Evolutionary conservation across 2,797 vertebrate species (phyloP), one percentile per base, ranked within the genome.

Genomic region (Malurus leucopterus): DNA sequence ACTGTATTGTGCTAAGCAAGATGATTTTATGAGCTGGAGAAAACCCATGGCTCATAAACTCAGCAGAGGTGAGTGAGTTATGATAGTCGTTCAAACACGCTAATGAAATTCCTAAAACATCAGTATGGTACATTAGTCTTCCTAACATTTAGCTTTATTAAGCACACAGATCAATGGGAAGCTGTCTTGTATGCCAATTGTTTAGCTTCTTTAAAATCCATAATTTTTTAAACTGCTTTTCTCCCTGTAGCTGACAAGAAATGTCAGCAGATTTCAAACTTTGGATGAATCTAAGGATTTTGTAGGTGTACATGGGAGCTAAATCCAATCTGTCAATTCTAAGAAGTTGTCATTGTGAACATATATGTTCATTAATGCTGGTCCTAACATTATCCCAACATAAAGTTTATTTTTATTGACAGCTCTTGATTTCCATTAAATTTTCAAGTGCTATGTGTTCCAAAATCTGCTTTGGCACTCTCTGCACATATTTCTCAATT

Each of bases 91-190:
- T 94, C 91, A 96, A 96, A 96, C 79, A 95, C 55, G 1, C 93
- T 97, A 97, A 96, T 96, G 96, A 96, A 96, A 97, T 97, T 96
- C 93, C 95, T 96, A 95, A 97, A 96, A 97, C 93, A 97, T 96
- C 95, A 95, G 90, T 95, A 97, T 84, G 96, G 96, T 96, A 97
- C 97, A 97, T 97, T 97, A 97, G 94, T 96, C 96, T 97, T 96
- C 95, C 95, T 95, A 97, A 97, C 93, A 95, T 95, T 96, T 95
- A 91, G 90, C 86, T 96, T 96, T 97, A 96, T 96, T 97, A 97
- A 96, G 92, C 71, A 96, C 88, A 96, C 69, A 96, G 96, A 97
- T 97, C 83, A 24, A 97, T 95, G 93, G 71, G 59, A 95, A 54
- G 36, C 90, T 95, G 70, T 96, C 93, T 92, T 89, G 70, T 95